Evolutionary conservation across 2,888 invertebrate genomes (phyloP).

Genomic region (Plebejus melissa): DNA sequence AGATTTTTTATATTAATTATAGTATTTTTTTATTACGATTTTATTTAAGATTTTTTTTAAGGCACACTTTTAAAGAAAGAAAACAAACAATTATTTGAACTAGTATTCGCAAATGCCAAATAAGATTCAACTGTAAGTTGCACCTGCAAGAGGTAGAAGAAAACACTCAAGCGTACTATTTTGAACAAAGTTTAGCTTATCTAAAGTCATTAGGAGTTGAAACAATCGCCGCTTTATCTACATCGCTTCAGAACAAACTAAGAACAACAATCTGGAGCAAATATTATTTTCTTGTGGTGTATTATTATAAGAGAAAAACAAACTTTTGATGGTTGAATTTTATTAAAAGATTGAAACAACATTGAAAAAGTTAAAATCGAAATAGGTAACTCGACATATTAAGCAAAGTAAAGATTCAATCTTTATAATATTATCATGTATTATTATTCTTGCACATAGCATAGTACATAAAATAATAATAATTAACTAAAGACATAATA

Average conservation of each 20-base stretch:
- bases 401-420: no score
- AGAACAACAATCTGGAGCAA: background rate
- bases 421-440: no score
- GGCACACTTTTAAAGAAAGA: background rate
- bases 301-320: background rate
- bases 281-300: background rate
- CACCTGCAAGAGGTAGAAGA: background rate
- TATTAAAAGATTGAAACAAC: no score
- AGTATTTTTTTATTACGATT: no score
- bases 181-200: conserved; percentile 11
- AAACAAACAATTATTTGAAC: background rate
- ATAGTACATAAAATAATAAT: no score
- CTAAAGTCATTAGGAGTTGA: conserved; percentile 1
- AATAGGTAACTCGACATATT: no score
- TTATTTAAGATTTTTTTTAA: no score
- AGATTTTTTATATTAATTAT: no score
- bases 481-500: no score
- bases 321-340: background rate
- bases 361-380: no score
- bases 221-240: background rate
- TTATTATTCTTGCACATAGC: no score
- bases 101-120: background rate
- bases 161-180: background rate
- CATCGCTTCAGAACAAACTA: background rate
- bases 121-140: background rate